phyloP scores from a whole-genome alignment of 2,888 invertebrate species.

The Aphidoletes aphidimyza region DNA sequence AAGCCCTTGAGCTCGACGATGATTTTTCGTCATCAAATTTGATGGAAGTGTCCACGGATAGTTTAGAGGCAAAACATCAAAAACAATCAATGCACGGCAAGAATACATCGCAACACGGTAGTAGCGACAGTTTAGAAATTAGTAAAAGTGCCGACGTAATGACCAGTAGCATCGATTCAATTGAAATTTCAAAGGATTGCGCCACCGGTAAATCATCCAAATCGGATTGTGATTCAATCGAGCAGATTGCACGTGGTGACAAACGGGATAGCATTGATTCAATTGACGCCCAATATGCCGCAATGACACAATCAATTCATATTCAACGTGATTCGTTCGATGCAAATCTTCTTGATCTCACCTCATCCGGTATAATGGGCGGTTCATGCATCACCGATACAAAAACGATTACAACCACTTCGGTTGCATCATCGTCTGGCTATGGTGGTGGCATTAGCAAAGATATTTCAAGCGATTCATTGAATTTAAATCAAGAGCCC shows the following conservation, averaged over 20 bases:
- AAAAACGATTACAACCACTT: slow-evolving; percentile 56
- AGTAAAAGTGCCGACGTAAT: slow-evolving; percentile 69
- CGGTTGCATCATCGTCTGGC: slow-evolving; percentile 55
- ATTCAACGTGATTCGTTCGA: slow-evolving; percentile 60
- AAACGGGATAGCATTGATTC: slow-evolving; percentile 65
- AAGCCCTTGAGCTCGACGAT: slow-evolving; percentile 62
- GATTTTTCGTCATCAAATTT: slow-evolving; percentile 65
- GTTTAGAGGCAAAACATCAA: slow-evolving; percentile 67
- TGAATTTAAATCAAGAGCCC: slow-evolving; percentile 65
- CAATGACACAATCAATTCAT: slow-evolving; percentile 58
- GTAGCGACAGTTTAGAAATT: slow-evolving; percentile 76
- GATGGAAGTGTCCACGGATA: slow-evolving; percentile 74
- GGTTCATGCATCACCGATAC: slow-evolving; percentile 56
- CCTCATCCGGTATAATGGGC: neutral
- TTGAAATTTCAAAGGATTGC: slow-evolving; percentile 66
- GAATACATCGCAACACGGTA: slow-evolving; percentile 69
- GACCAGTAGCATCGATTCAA: slow-evolving; percentile 71
- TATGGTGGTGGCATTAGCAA: slow-evolving; percentile 58
- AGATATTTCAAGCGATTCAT: slow-evolving; percentile 65
- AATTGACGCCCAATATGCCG: slow-evolving; percentile 62
- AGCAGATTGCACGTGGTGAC: slow-evolving; percentile 58
- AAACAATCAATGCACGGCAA: slow-evolving; percentile 64
- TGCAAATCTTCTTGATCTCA: slow-evolving; percentile 60
- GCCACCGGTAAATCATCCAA: slow-evolving; percentile 61
- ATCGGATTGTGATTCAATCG: slow-evolving; percentile 64